Conservation (phyloP, 2,888 invertebrate species). For the Conchocele bisecta region DNA sequence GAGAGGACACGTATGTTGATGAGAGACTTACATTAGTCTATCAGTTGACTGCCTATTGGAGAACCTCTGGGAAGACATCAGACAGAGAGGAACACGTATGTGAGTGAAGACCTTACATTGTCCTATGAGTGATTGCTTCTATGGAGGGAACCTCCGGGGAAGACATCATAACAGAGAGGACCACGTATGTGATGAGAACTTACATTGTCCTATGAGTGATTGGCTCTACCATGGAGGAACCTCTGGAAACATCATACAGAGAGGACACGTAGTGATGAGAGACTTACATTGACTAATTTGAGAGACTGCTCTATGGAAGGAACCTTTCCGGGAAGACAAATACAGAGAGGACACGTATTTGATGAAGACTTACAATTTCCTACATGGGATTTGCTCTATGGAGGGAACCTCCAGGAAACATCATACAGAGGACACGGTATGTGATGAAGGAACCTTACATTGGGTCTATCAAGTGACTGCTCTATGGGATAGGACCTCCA, state of each 20-base stretch:
- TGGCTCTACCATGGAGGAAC: constrained; percentile 79
- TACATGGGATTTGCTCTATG: too few species aligned
- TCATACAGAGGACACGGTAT: background rate
- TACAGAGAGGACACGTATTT: constrained; percentile 99
- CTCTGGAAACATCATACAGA: constrained; percentile 98
- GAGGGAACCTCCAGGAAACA: too few species aligned
- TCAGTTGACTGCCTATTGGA: constrained; percentile 84
- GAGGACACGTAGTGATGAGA: constrained; percentile 99
- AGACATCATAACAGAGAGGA: too few species aligned
- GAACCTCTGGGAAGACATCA: constrained; percentile 94
- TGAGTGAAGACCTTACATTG: constrained; percentile 99
- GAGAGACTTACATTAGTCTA: constrained; percentile 99
- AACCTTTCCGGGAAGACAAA: constrained; percentile 93
- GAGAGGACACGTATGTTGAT: constrained; percentile 99
- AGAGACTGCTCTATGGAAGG: constrained; percentile 84
- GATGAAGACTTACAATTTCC: constrained; percentile 99
- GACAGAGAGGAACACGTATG: constrained; percentile 99
- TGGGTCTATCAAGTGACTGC: constrained; percentile 85
- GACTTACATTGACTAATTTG: constrained; percentile 97
- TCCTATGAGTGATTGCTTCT: too few species aligned
- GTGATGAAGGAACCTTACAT: constrained; percentile 84
- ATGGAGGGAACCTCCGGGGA: too few species aligned
- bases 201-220: constrained; percentile 84
- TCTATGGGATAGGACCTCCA: constrained; percentile 85
- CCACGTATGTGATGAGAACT: constrained; percentile 39